A percentile compares a stretch with the other conserved stretches of the same genome.
Evolutionary conservation across 2,797 vertebrate species (phyloP).

Genomic region (Acropternis orthonyx): DNA sequence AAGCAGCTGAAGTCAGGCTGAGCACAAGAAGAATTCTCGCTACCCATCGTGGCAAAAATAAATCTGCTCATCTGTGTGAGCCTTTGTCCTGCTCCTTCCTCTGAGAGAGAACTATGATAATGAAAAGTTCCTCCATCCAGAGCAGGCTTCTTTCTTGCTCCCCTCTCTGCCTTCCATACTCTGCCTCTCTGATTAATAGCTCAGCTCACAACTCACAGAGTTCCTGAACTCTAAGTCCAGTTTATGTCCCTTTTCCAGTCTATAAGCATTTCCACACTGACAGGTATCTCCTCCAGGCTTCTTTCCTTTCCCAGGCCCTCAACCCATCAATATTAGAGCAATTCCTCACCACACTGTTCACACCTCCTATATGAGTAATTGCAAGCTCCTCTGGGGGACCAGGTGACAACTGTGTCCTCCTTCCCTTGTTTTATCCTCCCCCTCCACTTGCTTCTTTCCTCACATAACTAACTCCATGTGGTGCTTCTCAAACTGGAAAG

Average conservation of each 20-base stretch:
- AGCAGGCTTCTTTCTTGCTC: not conserved
- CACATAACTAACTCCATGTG: not conserved
- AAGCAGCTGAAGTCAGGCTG: not conserved
- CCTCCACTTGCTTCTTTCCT: not conserved
- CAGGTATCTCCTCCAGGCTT: not conserved
- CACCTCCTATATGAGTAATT: not conserved
- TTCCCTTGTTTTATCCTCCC: not conserved
- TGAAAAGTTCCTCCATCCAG: not conserved
- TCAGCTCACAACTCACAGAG: not conserved
- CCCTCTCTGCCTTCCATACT: not conserved
- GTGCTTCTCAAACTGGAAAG: not conserved
- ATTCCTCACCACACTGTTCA: fast-evolving
- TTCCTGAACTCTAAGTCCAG: not conserved
- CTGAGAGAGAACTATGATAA: fast-evolving
- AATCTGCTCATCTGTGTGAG: not conserved
- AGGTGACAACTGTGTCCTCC: not conserved
- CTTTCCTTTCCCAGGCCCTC: not conserved
- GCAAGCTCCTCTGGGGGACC: not conserved
- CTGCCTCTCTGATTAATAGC: not conserved
- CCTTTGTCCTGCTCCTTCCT: not conserved
- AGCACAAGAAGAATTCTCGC: not conserved
- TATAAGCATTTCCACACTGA: not conserved
- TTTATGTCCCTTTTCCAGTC: not conserved
- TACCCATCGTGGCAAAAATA: not conserved
- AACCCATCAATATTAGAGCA: not conserved